phyloP scores from a whole-genome alignment of 2,113 vertebrate species.

The Pao palembangensis region DNA sequence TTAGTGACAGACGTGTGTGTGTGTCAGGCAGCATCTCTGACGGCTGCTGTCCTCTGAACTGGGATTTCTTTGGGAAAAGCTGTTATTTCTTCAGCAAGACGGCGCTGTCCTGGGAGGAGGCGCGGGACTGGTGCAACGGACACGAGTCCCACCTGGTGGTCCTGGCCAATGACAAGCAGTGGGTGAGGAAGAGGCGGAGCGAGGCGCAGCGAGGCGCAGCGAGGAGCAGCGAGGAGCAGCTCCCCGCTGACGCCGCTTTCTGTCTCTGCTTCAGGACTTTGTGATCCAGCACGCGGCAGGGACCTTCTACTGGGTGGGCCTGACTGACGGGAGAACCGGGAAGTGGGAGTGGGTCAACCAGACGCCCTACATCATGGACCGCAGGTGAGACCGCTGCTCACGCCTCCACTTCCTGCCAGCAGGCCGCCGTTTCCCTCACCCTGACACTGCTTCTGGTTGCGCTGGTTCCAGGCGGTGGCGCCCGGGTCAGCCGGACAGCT shows the following conservation, averaged over 20 bases:
- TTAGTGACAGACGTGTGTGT: too few species aligned
- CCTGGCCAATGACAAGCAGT: conserved; percentile 30
- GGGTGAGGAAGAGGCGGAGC: conserved; percentile 35
- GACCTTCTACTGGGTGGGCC: conserved; percentile 45
- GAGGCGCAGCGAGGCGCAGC: background rate
- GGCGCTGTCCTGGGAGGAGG: conserved; percentile 10
- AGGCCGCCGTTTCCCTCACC: too few species aligned
- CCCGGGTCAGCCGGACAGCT: conserved; percentile 50
- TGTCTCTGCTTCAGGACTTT: conserved; percentile 39
- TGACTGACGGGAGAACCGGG: conserved; percentile 44
- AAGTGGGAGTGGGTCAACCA: conserved; percentile 67
- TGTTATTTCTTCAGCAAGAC: conserved; percentile 40
- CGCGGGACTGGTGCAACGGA: conserved; percentile 52
- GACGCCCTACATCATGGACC: conserved; percentile 62
- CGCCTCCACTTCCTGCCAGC: background rate
- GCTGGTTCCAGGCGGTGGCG: conserved; percentile 27
- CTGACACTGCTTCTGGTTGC: background rate
- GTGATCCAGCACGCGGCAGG: fast-evolving
- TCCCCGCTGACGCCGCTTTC: background rate
- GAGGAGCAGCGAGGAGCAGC: background rate
- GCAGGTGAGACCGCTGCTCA: conserved; percentile 22
- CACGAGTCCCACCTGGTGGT: conserved; percentile 55
- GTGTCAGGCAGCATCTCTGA: background rate
- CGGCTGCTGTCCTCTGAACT: conserved; percentile 46
- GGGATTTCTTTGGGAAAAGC: background rate